Evolutionary conservation across 2,888 invertebrate species (phyloP), one percentile per base, ranked within the genome.

Genomic region (Branchellion lobata): DNA sequence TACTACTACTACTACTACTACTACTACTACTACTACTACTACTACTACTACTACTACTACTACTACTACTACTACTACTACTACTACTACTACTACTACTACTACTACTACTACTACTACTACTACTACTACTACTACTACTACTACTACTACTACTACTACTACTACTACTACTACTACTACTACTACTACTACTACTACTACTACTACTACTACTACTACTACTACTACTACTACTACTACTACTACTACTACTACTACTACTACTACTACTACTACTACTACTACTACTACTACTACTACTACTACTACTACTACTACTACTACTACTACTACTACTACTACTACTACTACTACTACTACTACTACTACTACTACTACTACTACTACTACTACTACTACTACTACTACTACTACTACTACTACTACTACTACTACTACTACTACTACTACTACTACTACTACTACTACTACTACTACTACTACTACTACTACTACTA

Each of bases 401-500:
- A 73, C 31, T 78, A 40, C 78, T 74, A 36, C 75, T 74, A 78
- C 78, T 74, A 33, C 78, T 78, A 72, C 78, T 72, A 78, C 78
- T 72, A 74, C 78, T 74, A 78, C 78, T 73, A 72, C 78, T 74
- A 47, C 78, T 72, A 47, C 78, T 73, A 73, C 78, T 74, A 74
- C 78, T 73, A 78, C 74, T 36, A 74, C 74, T 47, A 74, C 74
- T 47, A 74, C 74, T 47, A 74, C 61, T 57, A 18, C 8, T 18
- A 57, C 11, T 51, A 51, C 51, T 74, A 34, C 51, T 74, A 74
- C 74, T 77, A 77, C 77, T 79, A 79, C 79, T 79, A 79, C 79
- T 79, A 79, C 79, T 79, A 79, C 79, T 79, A 79, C 79, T 79
- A 79, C 80, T 80, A 80, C 80, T 80, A 79, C 80, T 80, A 80